Evolutionary conservation across 2,888 invertebrate species (phyloP).

Genomic region (Lamellibrachia columna): DNA sequence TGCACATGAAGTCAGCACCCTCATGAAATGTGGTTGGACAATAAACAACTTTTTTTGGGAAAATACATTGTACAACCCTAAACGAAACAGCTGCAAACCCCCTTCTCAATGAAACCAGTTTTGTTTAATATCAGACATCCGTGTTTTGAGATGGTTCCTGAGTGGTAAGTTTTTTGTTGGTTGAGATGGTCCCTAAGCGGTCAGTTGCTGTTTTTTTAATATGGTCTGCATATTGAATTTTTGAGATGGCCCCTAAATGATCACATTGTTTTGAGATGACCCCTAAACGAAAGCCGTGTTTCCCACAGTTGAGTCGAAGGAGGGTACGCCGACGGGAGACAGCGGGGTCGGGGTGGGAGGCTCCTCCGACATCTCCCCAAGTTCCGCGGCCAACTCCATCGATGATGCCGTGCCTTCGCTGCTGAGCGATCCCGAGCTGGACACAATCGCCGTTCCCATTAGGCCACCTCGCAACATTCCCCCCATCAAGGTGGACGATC

Average conservation of each 20-base stretch:
- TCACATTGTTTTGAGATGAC: neutral
- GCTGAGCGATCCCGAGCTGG: conserved; percentile 20
- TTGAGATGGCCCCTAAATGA: too few relatives aligned
- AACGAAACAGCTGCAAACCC: neutral
- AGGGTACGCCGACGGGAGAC: conserved; percentile 29
- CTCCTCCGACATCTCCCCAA: conserved; percentile 31
- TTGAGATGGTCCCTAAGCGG: too few relatives aligned
- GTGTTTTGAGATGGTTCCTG: neutral
- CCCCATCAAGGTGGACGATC: conserved; percentile 36
- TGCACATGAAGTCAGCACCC: too few relatives aligned
- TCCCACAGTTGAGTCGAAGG: conserved; percentile 23
- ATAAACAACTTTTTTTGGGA: too few relatives aligned
- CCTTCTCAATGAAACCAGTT: neutral
- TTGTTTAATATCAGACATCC: neutral
- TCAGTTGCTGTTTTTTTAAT: too few relatives aligned
- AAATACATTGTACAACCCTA: too few relatives aligned
- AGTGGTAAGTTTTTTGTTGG: too few relatives aligned
- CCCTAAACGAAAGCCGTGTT: neutral
- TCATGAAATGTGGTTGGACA: too few relatives aligned
- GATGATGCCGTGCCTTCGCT: conserved; percentile 1
- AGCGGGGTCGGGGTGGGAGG: conserved; percentile 30
- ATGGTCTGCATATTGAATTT: too few relatives aligned
- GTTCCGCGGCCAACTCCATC: conserved; percentile 30
- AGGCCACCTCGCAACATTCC: conserved; percentile 33
- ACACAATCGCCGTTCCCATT: conserved; percentile 24